These are phyloP conservation scores for Aratinga solstitialis DNA, from an alignment of 2,797 vertebrate genomes.

Conservation along the genomic window DNA sequence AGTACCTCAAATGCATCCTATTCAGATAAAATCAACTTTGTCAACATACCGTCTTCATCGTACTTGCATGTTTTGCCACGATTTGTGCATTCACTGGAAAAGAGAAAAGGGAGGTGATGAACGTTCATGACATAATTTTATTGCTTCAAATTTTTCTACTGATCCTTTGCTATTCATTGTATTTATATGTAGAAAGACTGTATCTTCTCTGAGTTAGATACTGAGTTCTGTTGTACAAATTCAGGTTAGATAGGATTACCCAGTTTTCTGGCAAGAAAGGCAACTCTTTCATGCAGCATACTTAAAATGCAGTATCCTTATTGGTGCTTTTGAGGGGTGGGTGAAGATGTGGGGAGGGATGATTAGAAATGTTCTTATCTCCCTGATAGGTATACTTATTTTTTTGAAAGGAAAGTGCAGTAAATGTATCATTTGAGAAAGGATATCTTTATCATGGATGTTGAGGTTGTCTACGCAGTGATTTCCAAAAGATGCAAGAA, in stretches of 20 bases:
- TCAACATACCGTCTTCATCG: slow-evolving; percentile 59
- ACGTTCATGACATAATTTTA: neutral
- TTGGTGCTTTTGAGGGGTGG: neutral
- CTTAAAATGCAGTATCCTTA: neutral
- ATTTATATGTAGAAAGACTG: neutral
- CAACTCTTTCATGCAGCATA: neutral
- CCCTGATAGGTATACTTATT: neutral
- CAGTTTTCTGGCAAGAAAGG: neutral
- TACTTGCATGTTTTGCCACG: slow-evolving; percentile 65
- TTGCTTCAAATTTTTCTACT: neutral
- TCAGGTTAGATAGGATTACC: neutral
- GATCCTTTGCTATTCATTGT: neutral
- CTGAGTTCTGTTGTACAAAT: neutral
- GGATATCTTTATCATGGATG: neutral
- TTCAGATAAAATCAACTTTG: neutral
- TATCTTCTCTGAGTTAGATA: neutral
- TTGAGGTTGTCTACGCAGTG: neutral
- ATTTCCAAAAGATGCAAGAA: neutral
- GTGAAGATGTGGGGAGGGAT: neutral
- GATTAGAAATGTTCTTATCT: neutral
- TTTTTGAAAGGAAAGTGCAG: neutral
- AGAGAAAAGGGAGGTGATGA: neutral
- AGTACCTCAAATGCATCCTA: neutral
- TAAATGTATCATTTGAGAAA: neutral
- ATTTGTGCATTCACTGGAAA: slow-evolving; percentile 67